Conservation (phyloP, 1,140 invertebrate genomes). For the Diorhabda elongata region DNA sequence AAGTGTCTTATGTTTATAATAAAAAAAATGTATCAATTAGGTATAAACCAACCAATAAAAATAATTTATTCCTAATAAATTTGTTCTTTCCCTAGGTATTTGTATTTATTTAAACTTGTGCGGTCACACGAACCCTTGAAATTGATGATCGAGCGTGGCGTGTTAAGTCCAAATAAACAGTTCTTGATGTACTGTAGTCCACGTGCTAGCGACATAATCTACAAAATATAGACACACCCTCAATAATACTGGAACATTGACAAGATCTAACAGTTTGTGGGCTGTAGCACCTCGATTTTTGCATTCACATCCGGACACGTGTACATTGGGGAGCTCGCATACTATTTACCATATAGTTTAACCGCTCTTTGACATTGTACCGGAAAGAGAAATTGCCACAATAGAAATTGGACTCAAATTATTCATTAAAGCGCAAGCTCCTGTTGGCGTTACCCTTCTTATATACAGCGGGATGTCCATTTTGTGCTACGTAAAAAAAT, state of each 20-base stretch:
- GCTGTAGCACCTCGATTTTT: slow-evolving; percentile 6
- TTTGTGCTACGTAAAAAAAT: too few relatives aligned
- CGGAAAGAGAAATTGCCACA: slow-evolving; percentile 10
- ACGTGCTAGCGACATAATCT: slow-evolving; percentile 6
- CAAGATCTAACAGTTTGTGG: slow-evolving; percentile 4
- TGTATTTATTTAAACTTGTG: too few relatives aligned
- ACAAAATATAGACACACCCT: slow-evolving; percentile 13
- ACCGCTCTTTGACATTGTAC: slow-evolving; percentile 12
- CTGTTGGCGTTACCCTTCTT: too few relatives aligned
- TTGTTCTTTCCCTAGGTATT: too few relatives aligned
- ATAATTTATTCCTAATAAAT: too few relatives aligned
- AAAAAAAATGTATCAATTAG: too few relatives aligned
- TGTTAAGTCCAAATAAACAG: slow-evolving; percentile 5
- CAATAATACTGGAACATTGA: slow-evolving; percentile 9
- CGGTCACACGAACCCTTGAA: background rate
- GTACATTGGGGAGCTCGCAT: slow-evolving; percentile 1
- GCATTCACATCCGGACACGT: slow-evolving; percentile 9
- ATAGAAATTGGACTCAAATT: slow-evolving; percentile 7
- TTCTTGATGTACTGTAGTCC: background rate
- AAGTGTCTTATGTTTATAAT: too few relatives aligned
- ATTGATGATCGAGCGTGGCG: background rate
- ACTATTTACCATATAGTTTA: slow-evolving; percentile 11
- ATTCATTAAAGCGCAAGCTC: slow-evolving; percentile 5
- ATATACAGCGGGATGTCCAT: too few relatives aligned
- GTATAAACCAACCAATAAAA: too few relatives aligned